Evolutionary conservation across 2,888 invertebrate genomes (phyloP).

Genomic region (Volucella zonaria): DNA sequence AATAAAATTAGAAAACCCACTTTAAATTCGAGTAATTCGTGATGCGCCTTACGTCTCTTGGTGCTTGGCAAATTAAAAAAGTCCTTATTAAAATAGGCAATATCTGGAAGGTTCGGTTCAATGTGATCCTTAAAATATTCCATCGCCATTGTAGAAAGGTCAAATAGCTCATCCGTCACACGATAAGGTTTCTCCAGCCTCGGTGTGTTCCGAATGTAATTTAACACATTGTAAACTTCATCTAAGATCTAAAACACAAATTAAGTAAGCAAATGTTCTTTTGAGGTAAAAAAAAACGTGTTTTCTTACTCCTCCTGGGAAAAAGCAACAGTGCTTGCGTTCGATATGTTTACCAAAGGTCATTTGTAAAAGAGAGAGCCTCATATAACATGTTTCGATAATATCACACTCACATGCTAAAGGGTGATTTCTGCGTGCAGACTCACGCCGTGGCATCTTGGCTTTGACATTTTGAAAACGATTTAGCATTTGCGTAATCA

Average conservation of each 20-base stretch:
- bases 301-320: constrained; percentile 92
- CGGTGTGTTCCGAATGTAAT: constrained; percentile 91
- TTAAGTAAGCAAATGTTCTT: neutral
- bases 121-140: constrained; percentile 98
- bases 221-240: constrained; percentile 93
- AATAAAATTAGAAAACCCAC: constrained; percentile 73
- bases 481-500: constrained; percentile 92
- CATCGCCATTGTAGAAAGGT: constrained; percentile 98
- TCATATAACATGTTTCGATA: constrained; percentile 95
- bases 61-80: constrained; percentile 86
- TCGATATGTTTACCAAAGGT: constrained; percentile 97
- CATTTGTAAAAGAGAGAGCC: constrained; percentile 95
- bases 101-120: constrained; percentile 93
- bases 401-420: constrained; percentile 96
- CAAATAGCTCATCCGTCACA: constrained; percentile 96
- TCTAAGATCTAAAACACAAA: constrained; percentile 89
- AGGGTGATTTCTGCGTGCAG: constrained; percentile 94
- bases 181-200: constrained; percentile 94
- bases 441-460: constrained; percentile 94
- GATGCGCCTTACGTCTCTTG: constrained; percentile 78
- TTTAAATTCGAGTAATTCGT: constrained; percentile 11
- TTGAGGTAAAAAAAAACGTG: neutral
- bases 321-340: constrained; percentile 95
- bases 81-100: constrained; percentile 93
- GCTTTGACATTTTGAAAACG: constrained; percentile 94